Evolutionary conservation across 2,888 invertebrate genomes (phyloP).

Genomic region (Melieria crassipennis): DNA sequence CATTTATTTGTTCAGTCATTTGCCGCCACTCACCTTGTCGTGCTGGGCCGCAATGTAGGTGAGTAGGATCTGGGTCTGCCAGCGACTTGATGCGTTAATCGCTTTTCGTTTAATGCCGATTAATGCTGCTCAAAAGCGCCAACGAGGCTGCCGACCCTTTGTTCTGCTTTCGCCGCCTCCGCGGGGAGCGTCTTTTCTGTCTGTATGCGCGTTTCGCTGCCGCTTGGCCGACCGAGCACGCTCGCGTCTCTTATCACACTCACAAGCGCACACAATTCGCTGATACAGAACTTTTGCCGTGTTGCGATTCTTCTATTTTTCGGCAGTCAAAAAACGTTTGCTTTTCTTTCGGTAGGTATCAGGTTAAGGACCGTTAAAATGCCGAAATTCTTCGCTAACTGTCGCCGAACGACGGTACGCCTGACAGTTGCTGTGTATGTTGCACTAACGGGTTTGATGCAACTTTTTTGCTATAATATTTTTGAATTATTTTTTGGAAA

Average conservation of each 20-base stretch:
- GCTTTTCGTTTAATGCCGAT: slow-evolving; percentile 7
- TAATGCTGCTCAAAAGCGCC: slow-evolving; percentile 9
- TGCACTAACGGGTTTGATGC: too few species aligned
- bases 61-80: slow-evolving; percentile 25
- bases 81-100: slow-evolving; percentile 36
- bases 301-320: slow-evolving; percentile 53
- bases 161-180: neutral
- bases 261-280: slow-evolving; percentile 29
- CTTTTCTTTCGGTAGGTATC: slow-evolving; percentile 28
- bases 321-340: slow-evolving; percentile 40
- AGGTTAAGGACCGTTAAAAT: slow-evolving; percentile 15
- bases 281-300: slow-evolving; percentile 59
- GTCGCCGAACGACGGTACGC: too few species aligned
- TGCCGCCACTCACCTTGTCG: slow-evolving; percentile 11
- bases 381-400: too few species aligned
- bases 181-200: slow-evolving; percentile 8
- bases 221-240: slow-evolving; percentile 10
- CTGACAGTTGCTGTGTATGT: too few species aligned
- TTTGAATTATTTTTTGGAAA: neutral
- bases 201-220: neutral
- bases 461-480: neutral
- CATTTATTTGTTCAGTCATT: neutral
- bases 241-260: slow-evolving; percentile 25
- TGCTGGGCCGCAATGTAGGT: slow-evolving; percentile 19
- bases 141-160: neutral